Conservation (phyloP, 2,113 vertebrate genomes). For the Crocuta crocuta region DNA sequence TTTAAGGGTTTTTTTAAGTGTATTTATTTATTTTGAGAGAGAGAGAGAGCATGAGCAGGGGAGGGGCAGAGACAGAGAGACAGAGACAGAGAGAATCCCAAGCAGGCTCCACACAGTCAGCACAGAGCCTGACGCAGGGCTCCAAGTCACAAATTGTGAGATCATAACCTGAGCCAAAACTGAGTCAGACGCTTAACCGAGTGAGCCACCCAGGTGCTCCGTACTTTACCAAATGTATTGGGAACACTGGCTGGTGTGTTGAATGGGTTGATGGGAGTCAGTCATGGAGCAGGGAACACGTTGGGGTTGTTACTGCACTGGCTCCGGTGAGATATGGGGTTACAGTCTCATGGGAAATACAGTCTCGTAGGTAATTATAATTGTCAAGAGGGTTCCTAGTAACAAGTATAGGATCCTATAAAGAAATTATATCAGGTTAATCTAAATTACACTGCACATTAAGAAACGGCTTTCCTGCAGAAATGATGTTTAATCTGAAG, state of each 20-base stretch:
- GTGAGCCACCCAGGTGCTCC: too few species aligned
- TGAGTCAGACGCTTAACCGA: too few species aligned
- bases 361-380: slow-evolving; percentile 49
- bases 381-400: slow-evolving; percentile 37
- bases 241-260: not conserved
- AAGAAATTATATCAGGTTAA: slow-evolving; percentile 46
- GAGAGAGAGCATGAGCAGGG: too few species aligned
- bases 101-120: too few species aligned
- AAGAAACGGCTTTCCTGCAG: slow-evolving; percentile 40
- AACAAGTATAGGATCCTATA: not conserved
- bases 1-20: not conserved
- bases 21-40: too few species aligned
- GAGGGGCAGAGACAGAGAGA: too few species aligned
- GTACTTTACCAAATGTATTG: not conserved
- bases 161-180: too few species aligned
- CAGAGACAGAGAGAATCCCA: too few species aligned
- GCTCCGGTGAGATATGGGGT: slow-evolving; percentile 39
- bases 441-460: slow-evolving; percentile 76
- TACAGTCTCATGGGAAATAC: slow-evolving; percentile 49
- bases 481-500: slow-evolving; percentile 66
- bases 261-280: not conserved
- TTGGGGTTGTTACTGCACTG: not conserved
- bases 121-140: too few species aligned
- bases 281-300: not conserved
- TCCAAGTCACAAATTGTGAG: too few species aligned